Conservation (phyloP, 2,888 invertebrate genomes). For the Lypha dubia region DNA sequence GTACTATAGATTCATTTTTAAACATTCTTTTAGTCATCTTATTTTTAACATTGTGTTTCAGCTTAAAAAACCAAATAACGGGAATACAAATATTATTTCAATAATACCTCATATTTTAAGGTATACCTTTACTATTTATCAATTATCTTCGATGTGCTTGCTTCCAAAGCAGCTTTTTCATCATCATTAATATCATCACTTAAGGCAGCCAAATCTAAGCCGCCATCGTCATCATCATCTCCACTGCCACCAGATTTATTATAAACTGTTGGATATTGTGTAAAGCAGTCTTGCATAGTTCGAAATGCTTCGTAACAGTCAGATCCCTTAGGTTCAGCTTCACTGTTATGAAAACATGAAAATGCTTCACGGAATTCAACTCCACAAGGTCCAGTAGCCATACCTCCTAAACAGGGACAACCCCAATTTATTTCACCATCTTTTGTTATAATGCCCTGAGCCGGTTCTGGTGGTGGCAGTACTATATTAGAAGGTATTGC, state of each 20-base stretch:
- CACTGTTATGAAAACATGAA: constrained; percentile 96
- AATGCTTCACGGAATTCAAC: constrained; percentile 96
- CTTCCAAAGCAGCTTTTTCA: constrained; percentile 71
- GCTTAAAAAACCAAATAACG: constrained; percentile 24
- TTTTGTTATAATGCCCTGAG: constrained; percentile 91
- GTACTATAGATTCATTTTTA: too few relatives aligned
- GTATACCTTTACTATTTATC: constrained; percentile 13
- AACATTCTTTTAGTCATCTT: background rate
- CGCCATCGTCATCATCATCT: constrained; percentile 80
- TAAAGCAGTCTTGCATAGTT: constrained; percentile 95
- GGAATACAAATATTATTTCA: constrained; percentile 14
- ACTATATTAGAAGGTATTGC: constrained; percentile 88
- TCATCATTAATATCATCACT: constrained; percentile 72
- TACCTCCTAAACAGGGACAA: constrained; percentile 98
- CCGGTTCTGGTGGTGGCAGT: constrained; percentile 89
- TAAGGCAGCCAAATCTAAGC: constrained; percentile 76
- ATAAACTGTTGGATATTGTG: constrained; percentile 93
- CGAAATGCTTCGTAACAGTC: constrained; percentile 96
- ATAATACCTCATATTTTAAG: background rate
- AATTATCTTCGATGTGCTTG: constrained; percentile 9
- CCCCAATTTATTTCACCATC: constrained; percentile 98
- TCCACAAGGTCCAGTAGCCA: constrained; percentile 98
- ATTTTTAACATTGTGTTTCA: background rate
- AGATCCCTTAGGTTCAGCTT: constrained; percentile 94
- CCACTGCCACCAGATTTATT: constrained; percentile 88